Conservation (phyloP, 2,888 invertebrate genomes). For the Oscheius myriophilus region DNA sequence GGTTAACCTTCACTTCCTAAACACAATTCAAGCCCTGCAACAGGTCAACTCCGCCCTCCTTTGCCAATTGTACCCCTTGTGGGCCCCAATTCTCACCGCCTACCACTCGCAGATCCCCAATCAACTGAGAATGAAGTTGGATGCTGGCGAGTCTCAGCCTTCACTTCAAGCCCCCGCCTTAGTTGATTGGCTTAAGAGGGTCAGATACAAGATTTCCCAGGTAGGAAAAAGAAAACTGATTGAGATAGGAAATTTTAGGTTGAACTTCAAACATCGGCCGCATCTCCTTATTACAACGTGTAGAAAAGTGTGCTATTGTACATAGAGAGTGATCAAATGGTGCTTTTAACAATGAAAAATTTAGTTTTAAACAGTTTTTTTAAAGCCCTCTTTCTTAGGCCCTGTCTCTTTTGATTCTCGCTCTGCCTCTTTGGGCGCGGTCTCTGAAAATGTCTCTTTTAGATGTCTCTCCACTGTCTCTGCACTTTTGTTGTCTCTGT, state of each 20-base stretch:
- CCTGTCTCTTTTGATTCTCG: too few species aligned
- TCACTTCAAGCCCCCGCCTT: slow-evolving; percentile 72
- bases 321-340: too few species aligned
- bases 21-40: slow-evolving; percentile 89
- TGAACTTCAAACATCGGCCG: slow-evolving; percentile 89
- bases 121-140: slow-evolving; percentile 75
- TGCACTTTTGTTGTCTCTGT: too few species aligned
- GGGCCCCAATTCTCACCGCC: slow-evolving; percentile 94
- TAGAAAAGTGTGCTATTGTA: slow-evolving; percentile 25
- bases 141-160: slow-evolving; percentile 86
- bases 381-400: too few species aligned
- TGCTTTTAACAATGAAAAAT: too few species aligned
- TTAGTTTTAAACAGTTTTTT: too few species aligned
- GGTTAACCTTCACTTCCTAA: slow-evolving; percentile 94
- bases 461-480: too few species aligned
- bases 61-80: slow-evolving; percentile 80
- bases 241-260: slow-evolving; percentile 96
- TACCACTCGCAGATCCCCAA: slow-evolving; percentile 81
- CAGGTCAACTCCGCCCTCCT: slow-evolving; percentile 75
- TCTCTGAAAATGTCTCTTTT: too few species aligned
- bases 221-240: neutral
- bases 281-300: slow-evolving; percentile 83
- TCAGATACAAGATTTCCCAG: slow-evolving; percentile 98
- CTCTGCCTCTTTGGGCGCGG: too few species aligned
- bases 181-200: slow-evolving; percentile 82